Conservation (phyloP, 2,888 invertebrate species). For the Catocala sponsa region DNA sequence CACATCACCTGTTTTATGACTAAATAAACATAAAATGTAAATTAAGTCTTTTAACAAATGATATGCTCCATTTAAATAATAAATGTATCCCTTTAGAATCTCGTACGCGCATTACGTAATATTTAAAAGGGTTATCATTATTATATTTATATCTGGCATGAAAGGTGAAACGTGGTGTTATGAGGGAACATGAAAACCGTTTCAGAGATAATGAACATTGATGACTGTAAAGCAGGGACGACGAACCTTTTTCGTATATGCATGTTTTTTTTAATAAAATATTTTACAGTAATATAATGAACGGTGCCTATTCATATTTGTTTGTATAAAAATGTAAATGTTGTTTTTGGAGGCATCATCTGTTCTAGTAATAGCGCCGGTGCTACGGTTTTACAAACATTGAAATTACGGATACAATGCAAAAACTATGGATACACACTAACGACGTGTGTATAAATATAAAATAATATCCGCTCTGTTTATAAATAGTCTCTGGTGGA, state of each 20-base stretch:
- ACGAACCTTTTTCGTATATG: conserved; percentile 8
- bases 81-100: conserved; percentile 8
- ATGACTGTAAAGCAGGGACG: conserved; percentile 19
- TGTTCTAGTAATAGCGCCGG: too few species aligned
- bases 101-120: conserved; percentile 8
- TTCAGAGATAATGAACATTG: conserved; percentile 45
- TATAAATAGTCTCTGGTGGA: too few species aligned
- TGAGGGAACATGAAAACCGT: conserved; percentile 44
- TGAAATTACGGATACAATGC: too few species aligned
- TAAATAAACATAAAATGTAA: neutral
- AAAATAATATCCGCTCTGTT: too few species aligned
- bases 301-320: too few species aligned
- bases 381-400: too few species aligned
- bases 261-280: neutral
- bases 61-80: conserved; percentile 8
- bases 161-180: conserved; percentile 15
- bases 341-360: too few species aligned
- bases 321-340: too few species aligned
- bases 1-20: too few species aligned
- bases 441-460: too few species aligned
- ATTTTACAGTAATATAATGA: too few species aligned
- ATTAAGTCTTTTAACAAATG: neutral
- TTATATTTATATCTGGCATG: conserved; percentile 9
- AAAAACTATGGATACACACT: too few species aligned
- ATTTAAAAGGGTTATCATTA: conserved; percentile 16